Conservation (phyloP, 2,888 invertebrate species). For the Leptogaster cylindrica region DNA sequence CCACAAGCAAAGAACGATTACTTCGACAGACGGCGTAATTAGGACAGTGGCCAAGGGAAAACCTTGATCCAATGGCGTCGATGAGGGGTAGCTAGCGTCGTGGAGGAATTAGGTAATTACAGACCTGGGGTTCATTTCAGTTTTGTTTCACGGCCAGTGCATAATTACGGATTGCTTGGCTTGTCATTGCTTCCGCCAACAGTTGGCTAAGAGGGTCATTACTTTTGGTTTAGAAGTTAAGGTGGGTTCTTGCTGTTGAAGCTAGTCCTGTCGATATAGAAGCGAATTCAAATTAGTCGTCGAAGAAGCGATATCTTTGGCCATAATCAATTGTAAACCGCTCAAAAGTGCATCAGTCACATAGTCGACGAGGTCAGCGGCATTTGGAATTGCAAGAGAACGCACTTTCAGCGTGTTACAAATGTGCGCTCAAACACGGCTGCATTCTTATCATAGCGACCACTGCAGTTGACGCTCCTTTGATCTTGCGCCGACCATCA, state of each 20-base stretch:
- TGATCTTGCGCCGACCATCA: slow-evolving; percentile 42
- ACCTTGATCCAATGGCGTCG: not conserved
- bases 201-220: slow-evolving; percentile 11
- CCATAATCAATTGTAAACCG: too few species aligned
- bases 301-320: too few species aligned
- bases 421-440: slow-evolving; percentile 38
- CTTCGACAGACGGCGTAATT: too few species aligned
- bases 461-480: slow-evolving; percentile 45
- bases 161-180: slow-evolving; percentile 2
- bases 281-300: too few species aligned
- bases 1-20: too few species aligned
- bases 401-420: slow-evolving; percentile 25
- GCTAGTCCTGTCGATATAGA: too few species aligned
- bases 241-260: not conserved
- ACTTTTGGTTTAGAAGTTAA: slow-evolving; percentile 6
- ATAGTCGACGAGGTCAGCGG: not conserved
- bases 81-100: not conserved
- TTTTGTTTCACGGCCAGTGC: slow-evolving; percentile 18
- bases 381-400: not conserved
- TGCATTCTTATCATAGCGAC: slow-evolving; percentile 44
- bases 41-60: not conserved
- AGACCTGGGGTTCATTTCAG: slow-evolving; percentile 4
- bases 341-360: too few species aligned
- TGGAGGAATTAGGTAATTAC: slow-evolving; percentile 28
- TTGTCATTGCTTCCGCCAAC: not conserved